phyloP scores from a whole-genome alignment of 2,888 invertebrate species.

The Pollenia amentaria region DNA sequence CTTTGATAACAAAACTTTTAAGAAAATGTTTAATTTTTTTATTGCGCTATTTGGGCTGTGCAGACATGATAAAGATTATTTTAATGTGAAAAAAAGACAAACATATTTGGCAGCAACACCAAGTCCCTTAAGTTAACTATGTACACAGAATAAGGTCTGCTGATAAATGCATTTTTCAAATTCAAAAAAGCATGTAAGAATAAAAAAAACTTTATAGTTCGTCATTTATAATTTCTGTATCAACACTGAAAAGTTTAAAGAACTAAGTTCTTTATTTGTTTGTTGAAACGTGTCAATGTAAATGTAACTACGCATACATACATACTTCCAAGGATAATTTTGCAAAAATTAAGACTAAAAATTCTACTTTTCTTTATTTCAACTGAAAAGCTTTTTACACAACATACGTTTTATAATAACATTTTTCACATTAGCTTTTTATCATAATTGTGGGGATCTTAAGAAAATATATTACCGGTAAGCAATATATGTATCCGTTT shows the following conservation, averaged over 20 bases:
- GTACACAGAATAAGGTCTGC: neutral
- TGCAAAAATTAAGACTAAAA: too few relatives aligned
- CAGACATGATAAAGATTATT: neutral
- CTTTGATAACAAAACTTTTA: neutral
- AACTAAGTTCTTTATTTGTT: too few relatives aligned
- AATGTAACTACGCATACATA: neutral
- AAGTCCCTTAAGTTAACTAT: conserved; percentile 10
- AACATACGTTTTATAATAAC: too few relatives aligned
- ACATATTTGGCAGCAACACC: neutral
- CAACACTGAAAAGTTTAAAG: neutral
- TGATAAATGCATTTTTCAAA: neutral
- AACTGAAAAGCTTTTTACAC: too few relatives aligned
- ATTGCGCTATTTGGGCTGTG: neutral
- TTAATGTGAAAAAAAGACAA: neutral
- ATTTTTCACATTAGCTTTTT: too few relatives aligned
- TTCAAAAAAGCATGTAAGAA: neutral
- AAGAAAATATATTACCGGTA: too few relatives aligned
- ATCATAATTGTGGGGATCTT: too few relatives aligned
- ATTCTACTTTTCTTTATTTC: too few relatives aligned
- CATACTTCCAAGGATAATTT: too few relatives aligned
- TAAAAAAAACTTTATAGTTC: neutral
- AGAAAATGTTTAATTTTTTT: conserved; percentile 5
- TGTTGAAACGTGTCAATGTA: conserved; percentile 3
- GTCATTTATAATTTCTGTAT: neutral
- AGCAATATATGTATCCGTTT: too few relatives aligned